These are phyloP conservation scores for Gambelia wislizenii DNA, from an alignment of 2,797 vertebrate species.

Conservation along the genomic window DNA sequence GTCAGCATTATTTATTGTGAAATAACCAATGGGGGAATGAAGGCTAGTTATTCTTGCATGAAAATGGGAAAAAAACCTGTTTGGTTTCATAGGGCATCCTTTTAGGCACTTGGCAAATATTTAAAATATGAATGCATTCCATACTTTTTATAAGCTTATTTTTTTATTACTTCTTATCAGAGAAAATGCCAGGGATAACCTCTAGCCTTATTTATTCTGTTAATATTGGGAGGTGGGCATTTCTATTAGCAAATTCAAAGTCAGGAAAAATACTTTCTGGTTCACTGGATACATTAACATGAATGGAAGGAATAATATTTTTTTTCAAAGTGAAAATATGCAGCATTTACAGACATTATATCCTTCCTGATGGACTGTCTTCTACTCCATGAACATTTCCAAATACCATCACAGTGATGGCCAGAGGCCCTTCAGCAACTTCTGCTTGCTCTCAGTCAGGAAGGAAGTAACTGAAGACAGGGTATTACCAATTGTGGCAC, in stretches of 20 bases:
- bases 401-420: background rate
- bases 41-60: constrained; percentile 15
- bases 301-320: background rate
- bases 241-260: constrained; percentile 45
- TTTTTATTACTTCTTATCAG: constrained; percentile 50
- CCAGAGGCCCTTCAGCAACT: background rate
- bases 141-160: constrained; percentile 21
- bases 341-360: background rate
- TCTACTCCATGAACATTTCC: background rate
- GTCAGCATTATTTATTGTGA: constrained; percentile 1
- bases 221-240: constrained; percentile 14
- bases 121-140: constrained; percentile 20
- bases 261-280: constrained; percentile 20
- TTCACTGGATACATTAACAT: constrained; percentile 26
- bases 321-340: constrained; percentile 24
- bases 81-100: constrained; percentile 28
- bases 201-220: constrained; percentile 8
- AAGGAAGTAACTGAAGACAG: background rate
- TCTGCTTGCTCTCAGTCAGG: background rate
- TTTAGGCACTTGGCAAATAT: constrained; percentile 4
- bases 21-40: background rate
- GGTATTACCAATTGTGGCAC: background rate
- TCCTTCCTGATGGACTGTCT: constrained; percentile 5
- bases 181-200: constrained; percentile 23
- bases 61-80: constrained; percentile 30